phyloP scores from a whole-genome alignment of 2,888 invertebrate genomes.

The Diogma glabrata region DNA sequence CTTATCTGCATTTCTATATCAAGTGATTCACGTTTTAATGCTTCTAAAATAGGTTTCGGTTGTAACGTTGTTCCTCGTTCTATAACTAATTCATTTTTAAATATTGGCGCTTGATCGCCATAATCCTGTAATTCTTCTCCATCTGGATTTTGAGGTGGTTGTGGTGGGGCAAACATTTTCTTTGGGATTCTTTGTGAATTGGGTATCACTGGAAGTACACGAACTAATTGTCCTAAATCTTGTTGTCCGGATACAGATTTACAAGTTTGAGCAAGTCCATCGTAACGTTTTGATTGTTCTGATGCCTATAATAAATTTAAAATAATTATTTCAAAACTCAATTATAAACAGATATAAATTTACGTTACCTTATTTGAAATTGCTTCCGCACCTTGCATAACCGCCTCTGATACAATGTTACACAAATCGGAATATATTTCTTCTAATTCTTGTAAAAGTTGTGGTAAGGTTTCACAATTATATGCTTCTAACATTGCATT shows the following conservation, averaged over 20 bases:
- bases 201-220: slow-evolving; percentile 47
- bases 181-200: slow-evolving; percentile 36
- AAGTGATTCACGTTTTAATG: slow-evolving; percentile 68
- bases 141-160: slow-evolving; percentile 43
- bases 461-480: slow-evolving; percentile 73
- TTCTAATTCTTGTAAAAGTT: slow-evolving; percentile 80
- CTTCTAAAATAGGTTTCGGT: slow-evolving; percentile 61
- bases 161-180: slow-evolving; percentile 52
- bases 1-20: slow-evolving; percentile 80
- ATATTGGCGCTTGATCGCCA: slow-evolving; percentile 53
- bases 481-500: slow-evolving; percentile 89
- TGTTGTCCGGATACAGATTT: slow-evolving; percentile 50
- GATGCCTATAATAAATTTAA: slow-evolving; percentile 46
- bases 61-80: slow-evolving; percentile 62
- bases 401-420: slow-evolving; percentile 74
- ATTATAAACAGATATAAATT: neutral
- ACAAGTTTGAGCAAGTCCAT: slow-evolving; percentile 64
- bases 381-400: slow-evolving; percentile 76
- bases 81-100: slow-evolving; percentile 74
- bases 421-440: slow-evolving; percentile 86
- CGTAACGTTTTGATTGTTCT: slow-evolving; percentile 76
- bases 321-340: neutral
- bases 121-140: slow-evolving; percentile 36
- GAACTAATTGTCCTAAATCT: slow-evolving; percentile 56
- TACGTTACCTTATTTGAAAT: slow-evolving; percentile 65